Conservation (phyloP, 2,113 vertebrate species). For the Myiozetetes cayanensis region DNA sequence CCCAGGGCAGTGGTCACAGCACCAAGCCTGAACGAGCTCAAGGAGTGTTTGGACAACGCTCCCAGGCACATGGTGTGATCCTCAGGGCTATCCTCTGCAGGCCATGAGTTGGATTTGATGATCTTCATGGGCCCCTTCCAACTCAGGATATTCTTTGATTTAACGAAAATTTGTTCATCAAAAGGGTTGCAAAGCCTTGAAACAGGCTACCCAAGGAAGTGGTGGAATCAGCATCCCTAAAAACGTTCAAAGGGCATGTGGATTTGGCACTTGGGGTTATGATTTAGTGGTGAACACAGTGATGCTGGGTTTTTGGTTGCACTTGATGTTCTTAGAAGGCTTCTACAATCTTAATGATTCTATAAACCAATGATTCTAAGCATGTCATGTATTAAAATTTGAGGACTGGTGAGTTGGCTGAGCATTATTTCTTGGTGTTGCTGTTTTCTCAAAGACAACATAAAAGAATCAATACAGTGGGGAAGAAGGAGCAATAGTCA, state of each 20-base stretch:
- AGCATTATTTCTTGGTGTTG: not conserved
- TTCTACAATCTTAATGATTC: not conserved
- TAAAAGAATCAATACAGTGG: accelerated
- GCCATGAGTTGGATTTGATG: accelerated
- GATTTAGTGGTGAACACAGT: not conserved
- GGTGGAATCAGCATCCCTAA: not conserved
- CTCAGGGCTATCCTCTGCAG: not conserved
- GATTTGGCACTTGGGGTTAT: too few species aligned
- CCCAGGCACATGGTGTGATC: not conserved
- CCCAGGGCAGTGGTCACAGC: not conserved
- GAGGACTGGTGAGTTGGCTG: not conserved
- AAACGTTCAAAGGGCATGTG: not conserved
- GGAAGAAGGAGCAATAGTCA: not conserved
- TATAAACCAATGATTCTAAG: accelerated
- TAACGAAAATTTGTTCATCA: not conserved
- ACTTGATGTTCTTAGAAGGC: not conserved
- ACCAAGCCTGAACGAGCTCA: not conserved
- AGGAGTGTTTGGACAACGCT: accelerated
- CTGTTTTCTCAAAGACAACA: not conserved
- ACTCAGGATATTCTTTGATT: not conserved
- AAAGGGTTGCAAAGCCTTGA: not conserved
- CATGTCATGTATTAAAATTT: not conserved
- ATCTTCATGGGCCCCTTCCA: too few species aligned
- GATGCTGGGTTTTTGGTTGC: too few species aligned
- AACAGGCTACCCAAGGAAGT: not conserved